Evolutionary conservation across 2,888 invertebrate genomes (phyloP).

Genomic region (Sisyra terminalis): DNA sequence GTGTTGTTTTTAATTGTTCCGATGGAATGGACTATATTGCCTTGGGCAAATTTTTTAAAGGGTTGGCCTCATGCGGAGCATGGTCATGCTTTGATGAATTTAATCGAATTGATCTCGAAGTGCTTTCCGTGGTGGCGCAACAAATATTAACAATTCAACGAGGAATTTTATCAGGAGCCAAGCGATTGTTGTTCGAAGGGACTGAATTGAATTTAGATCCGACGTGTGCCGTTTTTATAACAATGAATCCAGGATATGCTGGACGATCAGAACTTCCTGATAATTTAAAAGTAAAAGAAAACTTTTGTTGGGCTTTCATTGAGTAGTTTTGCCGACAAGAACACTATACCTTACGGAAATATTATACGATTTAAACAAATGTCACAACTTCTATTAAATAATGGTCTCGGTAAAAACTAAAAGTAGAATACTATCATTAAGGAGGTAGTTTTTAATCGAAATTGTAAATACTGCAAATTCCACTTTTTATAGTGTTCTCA

Average conservation of each 20-base stretch:
- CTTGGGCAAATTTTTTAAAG: slow-evolving; percentile 86
- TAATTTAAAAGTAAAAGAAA: slow-evolving; percentile 57
- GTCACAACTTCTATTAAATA: no score
- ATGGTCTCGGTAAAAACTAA: no score
- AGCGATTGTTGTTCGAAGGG: slow-evolving; percentile 75
- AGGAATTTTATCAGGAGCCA: slow-evolving; percentile 62
- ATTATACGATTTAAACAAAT: no score
- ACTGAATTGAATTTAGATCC: slow-evolving; percentile 71
- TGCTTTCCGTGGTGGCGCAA: slow-evolving; percentile 88
- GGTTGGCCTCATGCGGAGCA: slow-evolving; percentile 84
- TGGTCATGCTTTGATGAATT: slow-evolving; percentile 97
- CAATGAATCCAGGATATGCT: slow-evolving; percentile 92
- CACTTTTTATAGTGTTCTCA: no score
- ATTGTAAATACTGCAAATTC: no score
- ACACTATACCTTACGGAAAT: no score
- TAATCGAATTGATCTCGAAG: slow-evolving; percentile 85
- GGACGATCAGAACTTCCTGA: slow-evolving; percentile 88
- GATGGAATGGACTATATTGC: slow-evolving; percentile 89
- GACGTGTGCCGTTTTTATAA: slow-evolving; percentile 83
- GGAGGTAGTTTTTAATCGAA: no score
- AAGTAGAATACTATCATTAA: no score
- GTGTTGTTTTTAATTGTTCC: slow-evolving; percentile 93
- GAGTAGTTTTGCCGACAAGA: no score
- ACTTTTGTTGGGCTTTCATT: no score
- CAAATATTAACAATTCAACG: slow-evolving; percentile 88